phyloP scores from a whole-genome alignment of 2,888 invertebrate genomes.

The Hirtodrosophila duncani region DNA sequence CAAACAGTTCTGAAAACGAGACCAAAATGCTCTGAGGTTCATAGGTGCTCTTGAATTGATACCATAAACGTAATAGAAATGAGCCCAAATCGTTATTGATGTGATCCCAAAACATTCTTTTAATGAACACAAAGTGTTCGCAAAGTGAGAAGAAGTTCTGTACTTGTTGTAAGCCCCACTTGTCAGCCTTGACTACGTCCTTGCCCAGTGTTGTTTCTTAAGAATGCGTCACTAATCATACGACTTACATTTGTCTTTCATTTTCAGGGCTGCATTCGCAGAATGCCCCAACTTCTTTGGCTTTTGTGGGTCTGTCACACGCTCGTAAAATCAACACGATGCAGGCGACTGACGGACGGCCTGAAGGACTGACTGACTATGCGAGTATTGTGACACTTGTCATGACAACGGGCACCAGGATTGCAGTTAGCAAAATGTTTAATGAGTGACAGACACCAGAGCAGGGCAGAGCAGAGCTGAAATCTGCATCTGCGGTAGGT shows the following conservation, averaged over 20 bases:
- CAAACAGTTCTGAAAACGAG: no score
- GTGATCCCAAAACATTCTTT: no score
- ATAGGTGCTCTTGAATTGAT: no score
- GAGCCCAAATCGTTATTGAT: no score
- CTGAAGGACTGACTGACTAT: no score
- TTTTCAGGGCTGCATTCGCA: constrained; percentile 37
- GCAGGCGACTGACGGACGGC: constrained; percentile 56
- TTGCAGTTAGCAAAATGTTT: constrained; percentile 64
- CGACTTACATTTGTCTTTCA: constrained; percentile 31
- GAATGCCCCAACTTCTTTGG: constrained; percentile 41
- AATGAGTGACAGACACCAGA: constrained; percentile 53
- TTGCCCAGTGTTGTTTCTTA: constrained; percentile 12
- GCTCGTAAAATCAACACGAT: constrained; percentile 59
- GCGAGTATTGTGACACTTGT: constrained; percentile 66
- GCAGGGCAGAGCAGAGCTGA: constrained; percentile 20
- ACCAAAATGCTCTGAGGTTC: no score
- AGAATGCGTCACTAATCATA: constrained; percentile 43
- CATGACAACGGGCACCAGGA: constrained; percentile 44
- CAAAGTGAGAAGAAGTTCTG: no score
- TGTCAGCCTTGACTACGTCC: no score
- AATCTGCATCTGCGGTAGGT: constrained; percentile 63
- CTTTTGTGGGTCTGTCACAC: constrained; percentile 56
- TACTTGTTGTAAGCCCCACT: no score
- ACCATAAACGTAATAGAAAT: no score
- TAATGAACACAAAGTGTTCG: no score